Evolutionary conservation across 2,888 invertebrate species (phyloP), one percentile per base, ranked within the genome.

Genomic region (Drosophila tripunctata): DNA sequence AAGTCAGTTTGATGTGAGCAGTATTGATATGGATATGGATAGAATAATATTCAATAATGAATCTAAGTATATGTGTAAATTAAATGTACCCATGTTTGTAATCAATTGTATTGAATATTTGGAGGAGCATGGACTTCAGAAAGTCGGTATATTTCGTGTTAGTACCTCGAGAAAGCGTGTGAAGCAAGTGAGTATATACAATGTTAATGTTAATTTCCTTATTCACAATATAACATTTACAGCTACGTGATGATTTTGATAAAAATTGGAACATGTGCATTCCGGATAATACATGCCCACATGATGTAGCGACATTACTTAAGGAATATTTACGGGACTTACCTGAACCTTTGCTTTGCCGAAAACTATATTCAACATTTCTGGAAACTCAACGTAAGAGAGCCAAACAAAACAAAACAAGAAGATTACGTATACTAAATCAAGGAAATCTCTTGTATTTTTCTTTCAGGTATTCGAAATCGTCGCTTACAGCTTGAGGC

Each of bases 291-390:
- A 95, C 95, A 81, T 96, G 96, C 91, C 97, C 98, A 1, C 98
- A 98, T 91, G 98, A 98, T 90, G 96, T 98, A 57, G 98, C 97
- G 6, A 96, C 97, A 0, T 93, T 98, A 35, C 93, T 98, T 27
- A 98, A 98, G 91, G 98, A 98, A 92, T 98, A 96, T 92, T 94
- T 98, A 76, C 92, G 98, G 48, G 98, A 98, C 90, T 92, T 98
- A 35, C 98, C 98, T 0, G 98, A 98, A 89, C 97, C 98, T 6
- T 93, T 98, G 67, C 94, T 98, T 36, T 97, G 97, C 89, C 93
- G 96, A 82, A 96, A 97, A 88, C 93, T 98, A 33, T 98, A 98
- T 90, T 94, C 94, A 52, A 96, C 97, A 69, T 98, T 98, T 92
- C 93, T 98, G 73, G 95, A 96, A 87, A 97, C 97, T 52, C 97